Percentiles rank a stretch among this genome's conserved stretches.
phyloP scores from a whole-genome alignment of 1,140 invertebrate species.

The Spodoptera frugiperda region DNA sequence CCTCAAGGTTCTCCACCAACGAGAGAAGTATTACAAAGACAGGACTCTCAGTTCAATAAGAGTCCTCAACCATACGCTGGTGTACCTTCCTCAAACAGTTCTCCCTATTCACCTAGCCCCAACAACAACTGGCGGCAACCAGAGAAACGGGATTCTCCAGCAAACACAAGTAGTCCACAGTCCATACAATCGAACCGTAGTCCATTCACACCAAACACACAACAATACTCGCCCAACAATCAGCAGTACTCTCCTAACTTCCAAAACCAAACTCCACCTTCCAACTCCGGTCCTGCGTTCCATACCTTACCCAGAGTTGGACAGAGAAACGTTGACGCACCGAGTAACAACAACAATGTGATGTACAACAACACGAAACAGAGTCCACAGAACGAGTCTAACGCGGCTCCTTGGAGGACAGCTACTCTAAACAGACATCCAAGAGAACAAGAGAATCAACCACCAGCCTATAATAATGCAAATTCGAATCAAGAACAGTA shows the following conservation, averaged over 20 bases:
- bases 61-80: slow-evolving; percentile 81
- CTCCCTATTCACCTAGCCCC: slow-evolving; percentile 74
- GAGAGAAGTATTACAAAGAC: slow-evolving; percentile 79
- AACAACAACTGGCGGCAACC: slow-evolving; percentile 81
- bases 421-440: slow-evolving; percentile 75
- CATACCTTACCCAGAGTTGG: slow-evolving; percentile 75
- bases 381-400: slow-evolving; percentile 61
- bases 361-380: slow-evolving; percentile 65
- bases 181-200: slow-evolving; percentile 70
- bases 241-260: slow-evolving; percentile 50
- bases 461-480: slow-evolving; percentile 61
- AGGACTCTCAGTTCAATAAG: slow-evolving; percentile 85
- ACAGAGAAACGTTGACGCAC: slow-evolving; percentile 69
- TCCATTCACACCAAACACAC: slow-evolving; percentile 62
- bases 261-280: slow-evolving; percentile 65
- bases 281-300: slow-evolving; percentile 64
- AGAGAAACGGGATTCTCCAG: slow-evolving; percentile 77
- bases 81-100: slow-evolving; percentile 66
- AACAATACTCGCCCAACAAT: slow-evolving; percentile 54
- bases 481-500: slow-evolving; percentile 68
- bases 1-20: slow-evolving; percentile 74
- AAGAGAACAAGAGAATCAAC: slow-evolving; percentile 65
- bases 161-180: slow-evolving; percentile 64
- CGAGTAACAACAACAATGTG: slow-evolving; percentile 68
- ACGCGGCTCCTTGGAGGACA: slow-evolving; percentile 79